Evolutionary conservation across 2,888 invertebrate species (phyloP).

Genomic region (Stegophylla sp.): DNA sequence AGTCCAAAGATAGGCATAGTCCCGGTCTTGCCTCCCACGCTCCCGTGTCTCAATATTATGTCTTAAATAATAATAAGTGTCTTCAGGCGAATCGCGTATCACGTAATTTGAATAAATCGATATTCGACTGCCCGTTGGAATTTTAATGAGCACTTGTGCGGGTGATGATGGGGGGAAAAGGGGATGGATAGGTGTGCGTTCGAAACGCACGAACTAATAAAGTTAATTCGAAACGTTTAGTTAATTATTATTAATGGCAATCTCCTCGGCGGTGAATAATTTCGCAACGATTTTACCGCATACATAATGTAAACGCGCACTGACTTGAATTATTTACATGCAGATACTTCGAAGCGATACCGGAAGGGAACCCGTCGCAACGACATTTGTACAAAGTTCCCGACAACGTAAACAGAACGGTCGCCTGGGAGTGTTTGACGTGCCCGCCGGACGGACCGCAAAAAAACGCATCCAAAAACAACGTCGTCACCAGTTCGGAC

Average conservation of each 20-base stretch:
- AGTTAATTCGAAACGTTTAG: neutral
- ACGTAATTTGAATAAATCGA: too few relatives aligned
- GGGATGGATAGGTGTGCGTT: too few relatives aligned
- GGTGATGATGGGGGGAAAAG: too few relatives aligned
- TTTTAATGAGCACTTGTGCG: too few relatives aligned
- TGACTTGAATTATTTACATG: conserved; percentile 61
- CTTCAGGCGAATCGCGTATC: too few relatives aligned
- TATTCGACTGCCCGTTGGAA: too few relatives aligned
- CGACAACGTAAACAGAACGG: conserved; percentile 66
- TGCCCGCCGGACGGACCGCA: conserved; percentile 65
- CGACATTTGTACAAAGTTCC: conserved; percentile 81
- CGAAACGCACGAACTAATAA: too few relatives aligned
- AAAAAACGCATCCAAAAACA: conserved; percentile 43
- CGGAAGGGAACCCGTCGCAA: conserved; percentile 78
- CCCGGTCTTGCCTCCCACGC: too few relatives aligned
- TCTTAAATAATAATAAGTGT: too few relatives aligned
- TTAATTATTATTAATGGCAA: neutral
- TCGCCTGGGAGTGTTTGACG: conserved; percentile 69
- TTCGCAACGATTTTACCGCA: neutral
- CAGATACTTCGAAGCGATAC: conserved; percentile 84
- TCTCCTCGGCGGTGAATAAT: neutral
- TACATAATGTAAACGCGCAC: too few relatives aligned
- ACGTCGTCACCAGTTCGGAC: conserved; percentile 28
- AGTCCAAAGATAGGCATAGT: too few relatives aligned
- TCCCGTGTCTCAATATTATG: too few relatives aligned